Percentiles rank a stretch among this genome's conserved stretches.
Conservation (phyloP, 2,888 invertebrate species). For the Exephanes ischioxanthus region DNA sequence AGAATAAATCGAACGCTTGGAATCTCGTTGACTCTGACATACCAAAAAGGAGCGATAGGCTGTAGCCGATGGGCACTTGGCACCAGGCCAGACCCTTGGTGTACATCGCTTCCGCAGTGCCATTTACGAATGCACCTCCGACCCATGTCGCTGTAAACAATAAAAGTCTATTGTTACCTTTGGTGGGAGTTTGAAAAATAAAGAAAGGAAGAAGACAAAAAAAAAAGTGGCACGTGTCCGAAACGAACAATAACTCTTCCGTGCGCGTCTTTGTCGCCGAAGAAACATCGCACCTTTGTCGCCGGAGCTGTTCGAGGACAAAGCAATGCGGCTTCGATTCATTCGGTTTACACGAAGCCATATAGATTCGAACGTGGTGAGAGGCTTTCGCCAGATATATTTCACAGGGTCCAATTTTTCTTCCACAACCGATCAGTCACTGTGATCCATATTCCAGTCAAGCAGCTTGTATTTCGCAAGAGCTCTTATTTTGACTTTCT, state of each 20-base stretch:
- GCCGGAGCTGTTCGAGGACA: slow-evolving; percentile 1
- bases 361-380: not conserved
- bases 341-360: too few relatives aligned
- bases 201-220: not conserved
- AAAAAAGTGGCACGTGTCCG: slow-evolving; percentile 17
- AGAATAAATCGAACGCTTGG: not conserved
- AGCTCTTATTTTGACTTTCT: not conserved
- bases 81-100: slow-evolving; percentile 88
- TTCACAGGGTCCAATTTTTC: not conserved
- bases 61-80: slow-evolving; percentile 91
- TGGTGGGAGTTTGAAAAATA: not conserved
- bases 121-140: slow-evolving; percentile 91
- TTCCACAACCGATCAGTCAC: not conserved
- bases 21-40: slow-evolving; percentile 74
- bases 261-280: not conserved
- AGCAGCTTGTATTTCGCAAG: not conserved
- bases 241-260: slow-evolving; percentile 23
- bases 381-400: not conserved
- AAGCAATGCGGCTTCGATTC: slow-evolving; percentile 9
- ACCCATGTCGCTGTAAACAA: slow-evolving; percentile 85
- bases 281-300: slow-evolving; percentile 15
- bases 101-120: slow-evolving; percentile 90
- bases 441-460: not conserved
- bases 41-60: slow-evolving; percentile 89
- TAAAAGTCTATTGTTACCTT: slow-evolving; percentile 31